phyloP scores from a whole-genome alignment of 2,113 vertebrate species.

The Cebus imitator region DNA sequence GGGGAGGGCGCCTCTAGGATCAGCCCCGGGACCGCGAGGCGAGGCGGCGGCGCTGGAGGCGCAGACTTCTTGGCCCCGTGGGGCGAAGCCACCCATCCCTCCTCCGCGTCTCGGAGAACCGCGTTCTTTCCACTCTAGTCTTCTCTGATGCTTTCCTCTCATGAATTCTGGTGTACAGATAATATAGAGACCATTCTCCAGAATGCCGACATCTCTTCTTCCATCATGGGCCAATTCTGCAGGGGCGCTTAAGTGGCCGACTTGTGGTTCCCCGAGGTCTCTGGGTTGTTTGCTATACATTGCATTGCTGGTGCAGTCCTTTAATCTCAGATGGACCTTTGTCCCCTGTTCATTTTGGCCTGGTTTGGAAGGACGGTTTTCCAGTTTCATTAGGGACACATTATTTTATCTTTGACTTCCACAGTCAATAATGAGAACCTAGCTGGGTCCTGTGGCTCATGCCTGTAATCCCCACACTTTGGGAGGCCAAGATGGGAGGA shows the following conservation, averaged over 20 bases:
- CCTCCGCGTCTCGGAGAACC: neutral
- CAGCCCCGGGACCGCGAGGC: fast-evolving
- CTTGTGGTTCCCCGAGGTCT: neutral
- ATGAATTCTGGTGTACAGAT: neutral
- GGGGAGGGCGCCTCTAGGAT: fast-evolving
- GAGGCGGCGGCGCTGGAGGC: fast-evolving
- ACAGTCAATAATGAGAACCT: neutral
- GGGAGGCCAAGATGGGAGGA: too few relatives aligned
- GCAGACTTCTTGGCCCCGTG: neutral
- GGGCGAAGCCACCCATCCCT: neutral
- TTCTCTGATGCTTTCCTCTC: neutral
- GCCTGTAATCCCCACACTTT: too few relatives aligned
- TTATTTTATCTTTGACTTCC: neutral
- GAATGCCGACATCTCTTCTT: neutral
- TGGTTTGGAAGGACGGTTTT: neutral
- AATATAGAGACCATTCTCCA: neutral
- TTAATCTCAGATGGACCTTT: neutral
- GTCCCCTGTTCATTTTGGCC: neutral
- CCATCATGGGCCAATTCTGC: neutral
- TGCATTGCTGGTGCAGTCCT: neutral
- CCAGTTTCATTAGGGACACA: neutral
- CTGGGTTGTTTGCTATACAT: neutral
- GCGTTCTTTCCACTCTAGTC: neutral
- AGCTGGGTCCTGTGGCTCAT: too few relatives aligned
- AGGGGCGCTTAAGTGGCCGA: neutral